Base-by-base conservation (phyloP, 2,113 vertebrate genomes). In the Glaucidium brasilianum region DNA sequence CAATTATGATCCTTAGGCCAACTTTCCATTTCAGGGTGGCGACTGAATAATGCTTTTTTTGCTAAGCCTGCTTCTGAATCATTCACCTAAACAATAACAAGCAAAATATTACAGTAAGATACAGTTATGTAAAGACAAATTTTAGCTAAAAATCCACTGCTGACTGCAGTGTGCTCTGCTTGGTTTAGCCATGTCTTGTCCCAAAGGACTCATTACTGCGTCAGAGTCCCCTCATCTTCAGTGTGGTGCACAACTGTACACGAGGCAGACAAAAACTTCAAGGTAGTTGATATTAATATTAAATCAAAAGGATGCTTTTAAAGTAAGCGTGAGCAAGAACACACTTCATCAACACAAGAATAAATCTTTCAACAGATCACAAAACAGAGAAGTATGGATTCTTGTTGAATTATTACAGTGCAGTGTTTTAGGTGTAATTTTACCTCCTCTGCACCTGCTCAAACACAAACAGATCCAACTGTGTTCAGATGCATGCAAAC, bases 1-100 rank as follows among this genome's bases (percentile, higher is more conserved):
- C 99, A 99, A 21, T 98, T 83, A 92, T 99, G 99, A 90, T 99
- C 98, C 1, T 95, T 58, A 4, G 99, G 99, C 99, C 99, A 99
- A 18, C 96, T 97, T 11, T 97, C 96, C 99, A 99, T 99, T 96
- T 99, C 99, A 5, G 99, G 99, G 75, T 99, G 99, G 15, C 99
- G 98, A 43, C 59, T 97, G 96, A 99, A 99, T 49, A 99, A 91
- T 0, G 99, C 96, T 21, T 97, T 96, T 96, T 99, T 98, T 0
- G 99, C 99, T 47, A 98, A 82, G 5, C 82, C 97, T 1, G 71
- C 94, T 95, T 99, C 99, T 2, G 98, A 97, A 45, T 96, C 98
- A 13, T 98, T 99, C 81, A 99, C 98, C 99, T 99, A 66, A 69
- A 94, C 43, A 96, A 77, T 58, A 83, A 13, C 2, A 41, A 90